phyloP scores from a whole-genome alignment of 2,113 vertebrate genomes.

The mouse (Mus musculus) region GRCm39 chr12:85473001-85473500 shows the following conservation, averaged over 20 bases:
- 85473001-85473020: neutral
- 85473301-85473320: neutral
- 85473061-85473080: neutral
- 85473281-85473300: neutral
- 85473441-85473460: slow-evolving; percentile 19
- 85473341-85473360: slow-evolving; percentile 17
- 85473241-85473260: neutral
- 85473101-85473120: neutral
- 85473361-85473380: neutral
- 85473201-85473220: neutral
- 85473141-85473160: neutral
- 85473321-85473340: slow-evolving; percentile 3
- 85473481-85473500: neutral
- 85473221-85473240: neutral
- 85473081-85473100: neutral
- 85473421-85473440: neutral
- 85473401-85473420: neutral
- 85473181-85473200: neutral
- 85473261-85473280: neutral
- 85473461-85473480: neutral
- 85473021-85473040: neutral
- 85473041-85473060: neutral
- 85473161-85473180: neutral
- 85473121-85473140: neutral
- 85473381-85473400: neutral